Evolutionary conservation across 2,888 invertebrate genomes (phyloP).

Genomic region (Drosophila neutralis): DNA sequence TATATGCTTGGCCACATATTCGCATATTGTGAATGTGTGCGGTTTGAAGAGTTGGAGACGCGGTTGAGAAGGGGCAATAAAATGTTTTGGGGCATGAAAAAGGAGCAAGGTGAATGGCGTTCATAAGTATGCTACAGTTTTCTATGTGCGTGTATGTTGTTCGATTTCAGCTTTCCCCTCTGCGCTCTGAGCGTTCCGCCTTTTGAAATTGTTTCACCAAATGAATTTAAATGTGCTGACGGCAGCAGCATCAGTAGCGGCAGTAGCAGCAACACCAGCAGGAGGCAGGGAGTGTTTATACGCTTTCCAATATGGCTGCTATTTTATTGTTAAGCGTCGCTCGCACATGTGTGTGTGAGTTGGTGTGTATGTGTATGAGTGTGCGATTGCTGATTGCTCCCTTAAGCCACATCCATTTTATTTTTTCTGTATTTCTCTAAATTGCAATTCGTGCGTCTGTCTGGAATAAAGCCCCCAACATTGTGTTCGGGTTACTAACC

Average conservation of each 20-base stretch:
- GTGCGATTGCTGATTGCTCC: slow-evolving; percentile 71
- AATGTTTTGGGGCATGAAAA: slow-evolving; percentile 53
- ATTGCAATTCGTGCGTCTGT: slow-evolving; percentile 61
- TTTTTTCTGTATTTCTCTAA: slow-evolving; percentile 58
- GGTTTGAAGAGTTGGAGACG: slow-evolving; percentile 10
- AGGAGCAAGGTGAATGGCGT: slow-evolving; percentile 64
- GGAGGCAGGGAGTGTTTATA: slow-evolving; percentile 31
- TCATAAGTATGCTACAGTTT: slow-evolving; percentile 75
- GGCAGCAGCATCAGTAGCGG: slow-evolving; percentile 43
- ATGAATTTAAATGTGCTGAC: slow-evolving; percentile 80
- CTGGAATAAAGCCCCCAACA: slow-evolving; percentile 13
- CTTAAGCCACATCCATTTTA: slow-evolving; percentile 72
- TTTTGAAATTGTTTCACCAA: slow-evolving; percentile 71
- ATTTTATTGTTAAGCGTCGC: slow-evolving; percentile 53
- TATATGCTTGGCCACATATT: slow-evolving; percentile 44
- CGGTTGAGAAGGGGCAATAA: slow-evolving; percentile 52
- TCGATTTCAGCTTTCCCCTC: slow-evolving; percentile 32
- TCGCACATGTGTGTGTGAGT: slow-evolving; percentile 25
- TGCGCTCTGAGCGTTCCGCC: slow-evolving; percentile 27
- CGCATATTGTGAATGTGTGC: slow-evolving; percentile 19
- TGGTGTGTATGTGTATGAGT: neutral
- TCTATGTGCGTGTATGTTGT: slow-evolving; percentile 26
- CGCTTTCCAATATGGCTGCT: slow-evolving; percentile 58
- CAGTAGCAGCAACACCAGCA: neutral
- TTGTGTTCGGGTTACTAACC: neutral